Conservation (phyloP, 1,140 invertebrate species). For the Hyles vespertilio region DNA sequence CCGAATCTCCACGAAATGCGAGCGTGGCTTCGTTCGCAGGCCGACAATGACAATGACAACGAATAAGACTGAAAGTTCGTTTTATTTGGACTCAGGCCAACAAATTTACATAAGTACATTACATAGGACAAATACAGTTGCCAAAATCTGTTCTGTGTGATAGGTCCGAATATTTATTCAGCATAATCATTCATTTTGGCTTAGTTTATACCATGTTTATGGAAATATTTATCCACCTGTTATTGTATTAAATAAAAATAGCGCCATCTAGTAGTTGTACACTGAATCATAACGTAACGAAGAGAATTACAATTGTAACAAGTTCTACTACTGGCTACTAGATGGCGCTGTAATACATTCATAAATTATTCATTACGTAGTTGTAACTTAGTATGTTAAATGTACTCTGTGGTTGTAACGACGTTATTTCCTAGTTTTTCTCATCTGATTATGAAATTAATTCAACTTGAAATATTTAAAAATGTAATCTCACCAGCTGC, state of each 20-base stretch:
- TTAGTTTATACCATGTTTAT: background rate
- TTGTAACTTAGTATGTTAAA: no score
- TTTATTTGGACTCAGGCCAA: conserved; percentile 47
- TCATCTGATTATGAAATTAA: no score
- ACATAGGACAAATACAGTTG: conserved; percentile 17
- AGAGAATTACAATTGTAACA: background rate
- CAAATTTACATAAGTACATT: conserved; percentile 15
- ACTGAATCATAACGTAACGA: background rate
- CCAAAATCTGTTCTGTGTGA: conserved; percentile 17
- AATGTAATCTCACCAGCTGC: conserved; percentile 37
- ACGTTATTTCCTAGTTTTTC: no score
- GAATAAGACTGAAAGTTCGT: conserved; percentile 32
- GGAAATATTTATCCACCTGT: no score
- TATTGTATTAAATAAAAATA: conserved; percentile 1
- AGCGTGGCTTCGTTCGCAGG: conserved; percentile 30
- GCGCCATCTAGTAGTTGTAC: conserved; percentile 30
- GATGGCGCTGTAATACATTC: conserved; percentile 35
- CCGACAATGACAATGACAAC: conserved; percentile 66
- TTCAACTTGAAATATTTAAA: background rate
- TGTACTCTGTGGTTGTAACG: background rate
- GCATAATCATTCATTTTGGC: background rate
- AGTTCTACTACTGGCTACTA: conserved; percentile 27
- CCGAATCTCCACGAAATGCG: conserved; percentile 4
- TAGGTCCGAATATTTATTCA: background rate
- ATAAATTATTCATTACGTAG: background rate